Conservation (phyloP, 1,140 invertebrate species). For the Rhopalosiphum padi region DNA sequence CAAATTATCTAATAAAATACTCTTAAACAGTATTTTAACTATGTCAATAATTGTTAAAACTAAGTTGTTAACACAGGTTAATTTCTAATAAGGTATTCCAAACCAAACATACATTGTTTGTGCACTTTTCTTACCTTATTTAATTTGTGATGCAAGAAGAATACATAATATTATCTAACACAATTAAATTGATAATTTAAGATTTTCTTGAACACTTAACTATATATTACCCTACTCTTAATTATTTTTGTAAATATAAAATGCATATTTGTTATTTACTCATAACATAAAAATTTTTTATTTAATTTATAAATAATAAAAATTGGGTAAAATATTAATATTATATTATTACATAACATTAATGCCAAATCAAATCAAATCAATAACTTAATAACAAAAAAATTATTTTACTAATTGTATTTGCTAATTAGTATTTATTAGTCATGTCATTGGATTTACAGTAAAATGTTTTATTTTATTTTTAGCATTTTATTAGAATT, state of each 20-base stretch:
- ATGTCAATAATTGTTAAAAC: not conserved
- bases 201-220: not conserved
- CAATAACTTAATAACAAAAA: not conserved
- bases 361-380: not conserved
- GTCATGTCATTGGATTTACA: not conserved
- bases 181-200: not conserved
- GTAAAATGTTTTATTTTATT: not conserved
- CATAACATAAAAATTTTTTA: not conserved
- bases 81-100: not conserved
- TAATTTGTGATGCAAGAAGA: not conserved
- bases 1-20: not conserved
- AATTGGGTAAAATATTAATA: not conserved
- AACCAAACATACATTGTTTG: not conserved
- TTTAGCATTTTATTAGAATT: not conserved
- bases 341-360: not conserved
- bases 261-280: not conserved
- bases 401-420: not conserved
- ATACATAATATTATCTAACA: not conserved
- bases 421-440: not conserved
- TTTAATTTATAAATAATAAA: not conserved
- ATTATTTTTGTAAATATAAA: not conserved
- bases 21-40: not conserved
- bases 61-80: not conserved
- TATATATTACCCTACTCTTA: not conserved
- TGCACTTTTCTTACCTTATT: not conserved